Evolutionary conservation across 2,113 vertebrate species (phyloP), one percentile per base, ranked within the genome.

Genomic region (Scopus umbretta): DNA sequence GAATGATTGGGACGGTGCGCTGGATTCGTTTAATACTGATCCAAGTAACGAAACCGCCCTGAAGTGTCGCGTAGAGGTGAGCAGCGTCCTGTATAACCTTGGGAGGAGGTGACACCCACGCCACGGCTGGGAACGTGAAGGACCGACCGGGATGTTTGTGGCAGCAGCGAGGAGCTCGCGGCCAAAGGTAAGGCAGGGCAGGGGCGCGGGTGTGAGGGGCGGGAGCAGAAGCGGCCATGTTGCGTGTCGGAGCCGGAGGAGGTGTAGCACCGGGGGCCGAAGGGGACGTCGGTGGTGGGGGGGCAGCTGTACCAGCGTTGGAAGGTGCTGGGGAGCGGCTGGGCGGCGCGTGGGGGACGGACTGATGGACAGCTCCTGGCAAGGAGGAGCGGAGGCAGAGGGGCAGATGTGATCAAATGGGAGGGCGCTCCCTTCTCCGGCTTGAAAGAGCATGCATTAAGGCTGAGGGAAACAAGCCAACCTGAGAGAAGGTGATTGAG

Each of bases 241-340:
- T 7, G 1, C 3, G 5, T 1, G 2, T 15, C 4, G 3, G 36
- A 12, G 50, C 23, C 1, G 4, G 47, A n/a, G 47, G 55, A 55
- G 56, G 7, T 3, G 49, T 2, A 6, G 42, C 29, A 6, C 23
- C 2, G 1, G 29, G 18, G 65, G 42, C 25, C 4, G 7, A 6
- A 5, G 7, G 19, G 43, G 50, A 23, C 22, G 0, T 7, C 2
- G 6, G 6, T n/a, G 4, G 53, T 0, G 53, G 7, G 1, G 32
- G 47, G 11, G 68, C 2, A 2, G 38, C 52, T 10, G 42, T 6
- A 1, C 42, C 11, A 4, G 52, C 52, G 4, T 18, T 6, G 7
- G 43, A 27, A 18, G 45, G 43, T 11, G 52, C 43, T 13, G n/a
- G 66, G 32, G 15, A 29, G 38, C 4, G 2, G 22, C 22, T 1